phyloP scores from a whole-genome alignment of 1,140 invertebrate genomes.

The Globodera ellingtonae region DNA sequence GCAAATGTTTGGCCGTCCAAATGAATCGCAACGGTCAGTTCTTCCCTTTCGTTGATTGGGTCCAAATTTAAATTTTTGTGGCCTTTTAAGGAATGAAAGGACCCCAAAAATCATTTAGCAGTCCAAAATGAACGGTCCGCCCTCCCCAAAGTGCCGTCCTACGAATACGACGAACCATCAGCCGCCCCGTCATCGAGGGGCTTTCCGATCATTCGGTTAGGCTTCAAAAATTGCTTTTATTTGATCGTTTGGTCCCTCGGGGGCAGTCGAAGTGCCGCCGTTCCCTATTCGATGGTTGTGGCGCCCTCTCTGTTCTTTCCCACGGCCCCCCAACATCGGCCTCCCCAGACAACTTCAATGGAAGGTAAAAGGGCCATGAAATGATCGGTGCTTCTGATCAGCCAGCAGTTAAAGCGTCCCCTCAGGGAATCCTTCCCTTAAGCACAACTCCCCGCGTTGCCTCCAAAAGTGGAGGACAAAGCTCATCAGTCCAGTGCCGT shows the following conservation, averaged over 20 bases:
- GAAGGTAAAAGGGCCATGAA: background rate
- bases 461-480: background rate
- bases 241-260: background rate
- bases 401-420: background rate
- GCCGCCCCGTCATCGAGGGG: background rate
- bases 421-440: background rate
- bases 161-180: background rate
- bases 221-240: background rate
- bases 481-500: background rate
- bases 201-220: background rate
- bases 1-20: slow-evolving; percentile 86
- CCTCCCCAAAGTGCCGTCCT: slow-evolving; percentile 22
- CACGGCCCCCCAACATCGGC: background rate
- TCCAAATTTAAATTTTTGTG: background rate
- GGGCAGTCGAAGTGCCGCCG: background rate
- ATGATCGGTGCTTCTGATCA: background rate
- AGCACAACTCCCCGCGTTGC: slow-evolving; percentile 23
- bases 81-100: background rate
- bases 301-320: slow-evolving; percentile 33
- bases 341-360: background rate
- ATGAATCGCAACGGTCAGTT: slow-evolving; percentile 88
- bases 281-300: slow-evolving; percentile 48
- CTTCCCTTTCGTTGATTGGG: slow-evolving; percentile 17
- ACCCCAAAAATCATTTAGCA: slow-evolving; percentile 34
- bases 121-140: slow-evolving; percentile 54